Evolutionary conservation across 2,113 vertebrate species (phyloP).

Genomic region (Neogobius melanostomus): DNA sequence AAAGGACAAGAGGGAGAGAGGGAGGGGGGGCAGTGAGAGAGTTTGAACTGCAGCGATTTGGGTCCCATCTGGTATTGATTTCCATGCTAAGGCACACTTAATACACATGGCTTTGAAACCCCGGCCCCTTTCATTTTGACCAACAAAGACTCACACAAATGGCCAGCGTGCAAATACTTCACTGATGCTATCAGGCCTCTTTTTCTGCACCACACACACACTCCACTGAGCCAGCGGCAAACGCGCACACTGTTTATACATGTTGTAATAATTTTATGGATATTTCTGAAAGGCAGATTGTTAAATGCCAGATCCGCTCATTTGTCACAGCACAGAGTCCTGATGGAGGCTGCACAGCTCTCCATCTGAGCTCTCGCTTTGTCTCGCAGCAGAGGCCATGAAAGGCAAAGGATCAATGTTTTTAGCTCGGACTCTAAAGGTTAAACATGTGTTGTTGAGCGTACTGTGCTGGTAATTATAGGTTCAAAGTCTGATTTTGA

Average conservation of each 20-base stretch:
- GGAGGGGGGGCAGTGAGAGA: constrained; percentile 72
- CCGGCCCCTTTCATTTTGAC: constrained; percentile 85
- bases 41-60: constrained; percentile 81
- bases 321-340: constrained; percentile 41
- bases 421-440: constrained; percentile 32
- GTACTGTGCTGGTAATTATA: constrained; percentile 60
- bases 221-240: constrained; percentile 21
- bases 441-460: constrained; percentile 23
- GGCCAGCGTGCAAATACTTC: constrained; percentile 84
- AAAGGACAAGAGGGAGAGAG: constrained; percentile 64
- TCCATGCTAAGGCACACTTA: constrained; percentile 90
- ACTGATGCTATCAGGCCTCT: constrained; percentile 85
- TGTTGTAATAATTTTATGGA: constrained; percentile 70
- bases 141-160: constrained; percentile 86
- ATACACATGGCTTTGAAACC: constrained; percentile 93
- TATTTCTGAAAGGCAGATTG: constrained; percentile 61
- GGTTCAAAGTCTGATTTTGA: constrained; percentile 31
- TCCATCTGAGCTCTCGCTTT: constrained; percentile 40
- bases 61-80: constrained; percentile 96
- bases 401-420: constrained; percentile 48
- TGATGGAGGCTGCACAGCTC: constrained; percentile 15
- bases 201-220: constrained; percentile 45
- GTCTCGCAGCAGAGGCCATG: constrained; percentile 37
- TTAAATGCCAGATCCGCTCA: constrained; percentile 57
- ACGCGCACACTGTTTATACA: constrained; percentile 66